Base-by-base conservation (phyloP, 2,113 vertebrate genomes). In the Entelurus aequoreus region DNA sequence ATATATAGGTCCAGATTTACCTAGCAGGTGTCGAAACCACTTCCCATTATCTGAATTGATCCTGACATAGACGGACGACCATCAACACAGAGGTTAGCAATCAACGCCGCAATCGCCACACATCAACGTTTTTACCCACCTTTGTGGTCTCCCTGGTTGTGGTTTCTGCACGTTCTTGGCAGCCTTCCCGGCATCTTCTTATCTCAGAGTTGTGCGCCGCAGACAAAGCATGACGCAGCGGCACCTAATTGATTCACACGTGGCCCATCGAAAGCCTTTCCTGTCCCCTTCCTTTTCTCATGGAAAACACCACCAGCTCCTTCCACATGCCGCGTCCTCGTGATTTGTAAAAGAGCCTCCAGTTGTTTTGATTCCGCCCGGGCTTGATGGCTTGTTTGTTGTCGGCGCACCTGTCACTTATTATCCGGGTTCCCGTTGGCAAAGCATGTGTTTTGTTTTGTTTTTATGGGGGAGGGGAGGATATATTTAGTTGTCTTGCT, bases 181-280 rank as follows among this genome's bases (percentile, higher is more conserved):
- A 72, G 49, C 44, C 10, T 50, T 76, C 78, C 76, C 75, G 69
- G 66, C 71, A 19, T 21, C 66, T n/a, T 69, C 76, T 62, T 2
- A 52, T 77, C 56, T 5, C 68, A 66, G 75, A 50, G 69, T 58
- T 42, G 65, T 28, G 28, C 28, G 28, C 28, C 28, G 63, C 48
- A 62, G 76, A 83, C 77, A 78, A 69, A 80, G 80, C 60, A 72
- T 78, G 73, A 64, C 69, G 56, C 69, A 65, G 54, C 70, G 9
- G 49, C 72, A 19, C 47, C 68, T 76, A 75, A 75, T 77, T 76
- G 63, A 81, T 81, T 83, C 71, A 71, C 77, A 66, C 58, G 64
- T 64, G 62, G 53, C 62, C 59, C 68, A 72, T 70, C 3, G 38
- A 64, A 72, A 54, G 56, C 62, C 35, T 42, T 7, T 19, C 19